These are phyloP conservation scores for Sus cebifrons DNA, from an alignment of 2,797 vertebrate species.

Conservation along the genomic window DNA sequence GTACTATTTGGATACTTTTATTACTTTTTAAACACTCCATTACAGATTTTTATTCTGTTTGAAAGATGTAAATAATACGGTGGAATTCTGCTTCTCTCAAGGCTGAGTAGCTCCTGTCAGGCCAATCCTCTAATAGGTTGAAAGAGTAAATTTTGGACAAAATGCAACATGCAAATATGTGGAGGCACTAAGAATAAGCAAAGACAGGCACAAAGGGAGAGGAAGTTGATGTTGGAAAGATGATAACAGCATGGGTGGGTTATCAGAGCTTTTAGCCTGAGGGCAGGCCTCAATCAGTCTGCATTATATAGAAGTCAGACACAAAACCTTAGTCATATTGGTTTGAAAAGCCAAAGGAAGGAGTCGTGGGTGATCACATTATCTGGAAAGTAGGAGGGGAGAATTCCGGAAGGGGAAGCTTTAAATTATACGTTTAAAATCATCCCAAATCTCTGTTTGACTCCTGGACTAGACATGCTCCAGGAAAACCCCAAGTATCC, in stretches of 20 bases:
- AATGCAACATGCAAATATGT: background rate
- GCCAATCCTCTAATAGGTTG: background rate
- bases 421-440: background rate
- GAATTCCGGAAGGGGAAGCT: background rate
- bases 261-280: background rate
- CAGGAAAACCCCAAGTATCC: background rate
- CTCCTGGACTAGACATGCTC: background rate
- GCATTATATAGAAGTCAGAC: background rate
- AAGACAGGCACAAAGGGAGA: background rate
- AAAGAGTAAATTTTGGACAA: background rate
- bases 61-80: background rate
- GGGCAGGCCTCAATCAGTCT: background rate
- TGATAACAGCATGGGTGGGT: background rate
- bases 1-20: background rate
- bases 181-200: background rate
- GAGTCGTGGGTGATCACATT: background rate
- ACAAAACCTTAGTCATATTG: background rate
- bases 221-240: background rate
- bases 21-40: background rate
- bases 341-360: background rate
- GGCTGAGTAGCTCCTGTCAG: background rate
- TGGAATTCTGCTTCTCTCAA: background rate
- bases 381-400: background rate
- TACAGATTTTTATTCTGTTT: constrained; percentile 15
- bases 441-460: background rate